Evolutionary conservation across 2,888 invertebrate genomes (phyloP), one percentile per base, ranked within the genome.

Genomic region (Harmothoe impar): DNA sequence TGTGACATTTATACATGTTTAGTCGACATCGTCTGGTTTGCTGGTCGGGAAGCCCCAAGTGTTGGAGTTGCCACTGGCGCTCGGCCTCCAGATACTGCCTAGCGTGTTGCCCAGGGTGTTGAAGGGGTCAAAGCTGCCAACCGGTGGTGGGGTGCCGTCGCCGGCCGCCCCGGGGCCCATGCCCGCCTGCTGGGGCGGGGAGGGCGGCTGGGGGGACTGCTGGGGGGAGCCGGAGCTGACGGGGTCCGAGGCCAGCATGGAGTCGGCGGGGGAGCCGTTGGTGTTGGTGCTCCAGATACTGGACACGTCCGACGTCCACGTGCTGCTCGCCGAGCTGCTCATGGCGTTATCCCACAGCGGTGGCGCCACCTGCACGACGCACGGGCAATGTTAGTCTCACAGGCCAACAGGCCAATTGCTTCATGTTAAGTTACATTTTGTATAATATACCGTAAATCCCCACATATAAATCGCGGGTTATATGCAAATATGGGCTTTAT

Each of bases 1-100:
- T n/a, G 62, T 62, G 7, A n/a, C 3, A 43, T 43, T n/a, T n/a
- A 20, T 10, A 7, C 10, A 35, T 20, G 5, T 43, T 43, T 43
- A 81, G 20, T 81, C 81, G 20, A 81, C 81, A 25, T 81, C 81
- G 35, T 81, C 81, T 12, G 81, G 81, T n/a, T 33, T 33, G 81
- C 81, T 81, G 43, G 35, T 33, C 81, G 81, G 35, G 81, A 35
- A 81, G 54, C 86, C 86, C 54, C 86, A 52, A 10, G 54, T 29
- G 86, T 20, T 23, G 54, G 29, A 54, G 86, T 52, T 86, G 52
- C 62, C 86, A n/a, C 89, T 86, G 86, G 90, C 91, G 51, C 85
- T 90, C 29, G 92, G 92, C 81, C 92, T 91, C 92, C 92, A 92
- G 85, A 92, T 92, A 89, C 86, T 92, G 68, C 91, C 91, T 35